A percentile compares a stretch with the other conserved stretches of the same genome.
Conservation (phyloP, 2,797 vertebrate genomes). For the Helostoma temminkii region DNA sequence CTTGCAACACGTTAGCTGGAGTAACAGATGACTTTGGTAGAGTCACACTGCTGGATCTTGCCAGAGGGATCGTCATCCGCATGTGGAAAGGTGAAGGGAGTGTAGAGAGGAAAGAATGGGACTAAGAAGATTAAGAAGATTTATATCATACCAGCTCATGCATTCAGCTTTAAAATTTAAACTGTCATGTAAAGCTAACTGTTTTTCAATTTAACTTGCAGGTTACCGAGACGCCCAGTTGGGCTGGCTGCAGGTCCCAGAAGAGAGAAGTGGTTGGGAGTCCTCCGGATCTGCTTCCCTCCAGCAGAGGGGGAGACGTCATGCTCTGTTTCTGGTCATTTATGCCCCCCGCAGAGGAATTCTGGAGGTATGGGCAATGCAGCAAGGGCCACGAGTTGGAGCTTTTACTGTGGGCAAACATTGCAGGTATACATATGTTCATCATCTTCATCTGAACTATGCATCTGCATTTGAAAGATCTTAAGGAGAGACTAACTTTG, state of each 20-base stretch:
- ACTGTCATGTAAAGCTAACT: neutral
- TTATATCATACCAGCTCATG: neutral
- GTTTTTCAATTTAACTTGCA: conserved; percentile 54
- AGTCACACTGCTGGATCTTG: conserved; percentile 92
- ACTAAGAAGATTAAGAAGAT: neutral
- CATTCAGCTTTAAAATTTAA: neutral
- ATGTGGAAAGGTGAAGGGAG: conserved; percentile 96
- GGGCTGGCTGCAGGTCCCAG: conserved; percentile 95
- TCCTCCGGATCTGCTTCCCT: conserved; percentile 86
- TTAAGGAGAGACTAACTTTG: neutral
- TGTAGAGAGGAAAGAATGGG: neutral
- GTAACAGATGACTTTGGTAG: conserved; percentile 97
- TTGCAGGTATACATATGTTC: conserved; percentile 86
- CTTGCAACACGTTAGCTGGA: conserved; percentile 94
- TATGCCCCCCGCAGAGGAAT: conserved; percentile 96
- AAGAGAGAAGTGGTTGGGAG: conserved; percentile 91
- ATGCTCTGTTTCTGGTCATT: conserved; percentile 96
- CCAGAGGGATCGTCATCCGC: conserved; percentile 91
- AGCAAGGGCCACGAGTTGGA: conserved; percentile 95
- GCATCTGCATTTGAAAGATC: neutral
- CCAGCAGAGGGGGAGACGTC: conserved; percentile 83
- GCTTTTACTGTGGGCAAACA: conserved; percentile 98
- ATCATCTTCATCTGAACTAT: no score
- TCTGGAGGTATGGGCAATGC: conserved; percentile 96
- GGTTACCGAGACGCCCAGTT: conserved; percentile 97